These are phyloP conservation scores for Drosophila antonietae DNA, from an alignment of 2,888 invertebrate species.

Conservation along the genomic window DNA sequence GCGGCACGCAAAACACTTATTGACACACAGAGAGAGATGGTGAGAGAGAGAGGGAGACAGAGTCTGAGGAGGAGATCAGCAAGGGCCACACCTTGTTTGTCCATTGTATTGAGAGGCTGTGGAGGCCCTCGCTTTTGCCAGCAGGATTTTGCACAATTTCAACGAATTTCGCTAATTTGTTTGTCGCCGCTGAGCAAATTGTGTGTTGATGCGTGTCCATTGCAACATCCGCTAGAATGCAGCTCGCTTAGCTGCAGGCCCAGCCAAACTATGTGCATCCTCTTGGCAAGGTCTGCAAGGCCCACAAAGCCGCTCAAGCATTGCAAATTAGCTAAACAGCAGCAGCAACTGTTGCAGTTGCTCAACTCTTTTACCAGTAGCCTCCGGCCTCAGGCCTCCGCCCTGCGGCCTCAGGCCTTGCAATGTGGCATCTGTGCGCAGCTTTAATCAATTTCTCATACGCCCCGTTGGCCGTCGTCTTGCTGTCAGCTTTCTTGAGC, in stretches of 20 bases:
- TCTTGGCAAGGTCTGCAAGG: constrained; percentile 46
- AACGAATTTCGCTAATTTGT: constrained; percentile 16
- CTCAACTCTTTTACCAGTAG: constrained; percentile 55
- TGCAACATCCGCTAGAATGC: constrained; percentile 55
- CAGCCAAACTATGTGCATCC: constrained; percentile 52
- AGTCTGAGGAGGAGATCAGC: no score
- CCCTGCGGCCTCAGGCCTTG: no score
- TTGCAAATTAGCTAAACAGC: constrained; percentile 61
- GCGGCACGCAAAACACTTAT: constrained; percentile 58
- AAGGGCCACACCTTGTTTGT: constrained; percentile 58
- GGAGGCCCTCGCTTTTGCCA: constrained; percentile 22
- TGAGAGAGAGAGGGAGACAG: background rate
- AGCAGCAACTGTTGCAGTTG: constrained; percentile 30
- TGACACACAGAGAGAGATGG: constrained; percentile 9
- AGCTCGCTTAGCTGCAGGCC: constrained; percentile 1
- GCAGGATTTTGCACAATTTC: constrained; percentile 27
- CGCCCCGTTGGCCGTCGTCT: constrained; percentile 50
- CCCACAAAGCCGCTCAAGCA: constrained; percentile 75
- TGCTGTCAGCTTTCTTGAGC: constrained; percentile 65
- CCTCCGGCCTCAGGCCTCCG: background rate
- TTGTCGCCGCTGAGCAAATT: constrained; percentile 8
- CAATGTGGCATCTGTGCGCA: constrained; percentile 41
- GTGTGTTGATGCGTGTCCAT: constrained; percentile 5
- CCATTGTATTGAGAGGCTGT: background rate
- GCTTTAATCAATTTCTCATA: constrained; percentile 57